A percentile compares a stretch with the other conserved stretches of the same genome.
These are phyloP conservation scores for Ceriagrion tenellum DNA, from an alignment of 2,888 invertebrate genomes.

Conservation along the genomic window DNA sequence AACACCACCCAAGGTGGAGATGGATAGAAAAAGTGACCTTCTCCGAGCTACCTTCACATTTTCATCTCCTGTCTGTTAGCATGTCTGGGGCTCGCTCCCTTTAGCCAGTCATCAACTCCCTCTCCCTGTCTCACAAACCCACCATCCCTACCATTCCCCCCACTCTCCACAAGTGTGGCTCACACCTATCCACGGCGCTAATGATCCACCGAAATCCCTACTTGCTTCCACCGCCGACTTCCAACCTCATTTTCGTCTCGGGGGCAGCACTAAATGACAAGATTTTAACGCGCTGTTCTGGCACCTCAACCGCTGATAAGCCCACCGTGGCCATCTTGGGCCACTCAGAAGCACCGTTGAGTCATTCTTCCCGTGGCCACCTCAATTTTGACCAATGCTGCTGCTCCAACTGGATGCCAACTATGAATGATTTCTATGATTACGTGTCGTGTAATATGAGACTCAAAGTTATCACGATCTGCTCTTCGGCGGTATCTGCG, in stretches of 20 bases:
- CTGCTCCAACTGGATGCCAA: too few species aligned
- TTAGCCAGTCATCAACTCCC: slow-evolving; percentile 7
- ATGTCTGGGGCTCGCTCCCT: not conserved
- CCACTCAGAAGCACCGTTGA: too few species aligned
- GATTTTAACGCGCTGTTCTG: not conserved
- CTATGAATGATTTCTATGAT: too few species aligned
- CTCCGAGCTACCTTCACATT: not conserved
- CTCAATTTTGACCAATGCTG: too few species aligned
- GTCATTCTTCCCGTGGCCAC: too few species aligned
- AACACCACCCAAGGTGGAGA: not conserved
- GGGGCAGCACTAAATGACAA: not conserved
- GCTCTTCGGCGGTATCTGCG: too few species aligned
- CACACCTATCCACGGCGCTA: not conserved
- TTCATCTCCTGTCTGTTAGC: not conserved
- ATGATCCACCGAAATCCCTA: not conserved
- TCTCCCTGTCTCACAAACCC: not conserved
- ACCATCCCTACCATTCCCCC: too few species aligned
- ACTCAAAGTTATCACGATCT: too few species aligned
- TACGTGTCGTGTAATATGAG: too few species aligned
- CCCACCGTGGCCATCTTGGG: not conserved
- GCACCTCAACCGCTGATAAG: not conserved
- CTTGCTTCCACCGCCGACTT: not conserved
- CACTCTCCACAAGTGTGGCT: not conserved
- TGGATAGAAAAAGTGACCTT: not conserved
- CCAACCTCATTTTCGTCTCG: not conserved